Percentiles rank a stretch among this genome's conserved stretches.
Conservation (phyloP, 2,888 invertebrate species). For the Julus scandinavius region DNA sequence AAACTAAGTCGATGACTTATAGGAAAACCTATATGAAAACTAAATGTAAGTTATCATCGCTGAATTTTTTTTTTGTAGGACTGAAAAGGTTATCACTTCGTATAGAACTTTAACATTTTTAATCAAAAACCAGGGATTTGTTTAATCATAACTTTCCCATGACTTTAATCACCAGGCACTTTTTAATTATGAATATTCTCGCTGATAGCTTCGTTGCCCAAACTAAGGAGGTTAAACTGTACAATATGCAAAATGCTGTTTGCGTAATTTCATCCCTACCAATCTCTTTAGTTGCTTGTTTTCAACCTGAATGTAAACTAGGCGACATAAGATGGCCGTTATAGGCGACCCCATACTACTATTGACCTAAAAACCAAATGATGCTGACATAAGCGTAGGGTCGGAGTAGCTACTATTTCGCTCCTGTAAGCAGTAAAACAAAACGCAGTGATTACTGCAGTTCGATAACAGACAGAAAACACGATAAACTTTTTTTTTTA, state of each 20-base stretch:
- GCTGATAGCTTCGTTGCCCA: not conserved
- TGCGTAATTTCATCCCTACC: not conserved
- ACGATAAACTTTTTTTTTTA: too few species aligned
- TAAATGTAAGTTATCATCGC: too few species aligned
- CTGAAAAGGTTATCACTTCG: too few species aligned
- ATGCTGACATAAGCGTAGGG: not conserved
- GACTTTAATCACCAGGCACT: not conserved
- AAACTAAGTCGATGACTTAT: too few species aligned
- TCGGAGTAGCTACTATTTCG: too few species aligned
- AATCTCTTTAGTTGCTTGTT: conserved; percentile 15
- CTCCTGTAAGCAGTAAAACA: too few species aligned
- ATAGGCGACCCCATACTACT: not conserved
- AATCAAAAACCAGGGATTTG: too few species aligned
- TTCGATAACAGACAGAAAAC: too few species aligned
- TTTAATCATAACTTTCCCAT: not conserved
- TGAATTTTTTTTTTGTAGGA: too few species aligned
- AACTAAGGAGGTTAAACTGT: not conserved
- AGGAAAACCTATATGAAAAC: too few species aligned
- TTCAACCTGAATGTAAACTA: not conserved
- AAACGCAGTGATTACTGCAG: too few species aligned
- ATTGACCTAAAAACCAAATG: not conserved
- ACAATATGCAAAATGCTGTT: not conserved
- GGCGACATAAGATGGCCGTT: not conserved
- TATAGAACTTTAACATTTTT: too few species aligned
- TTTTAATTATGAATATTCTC: not conserved